phyloP scores from a whole-genome alignment of 2,888 invertebrate species.

The Parapristionchus giblindavisi region DNA sequence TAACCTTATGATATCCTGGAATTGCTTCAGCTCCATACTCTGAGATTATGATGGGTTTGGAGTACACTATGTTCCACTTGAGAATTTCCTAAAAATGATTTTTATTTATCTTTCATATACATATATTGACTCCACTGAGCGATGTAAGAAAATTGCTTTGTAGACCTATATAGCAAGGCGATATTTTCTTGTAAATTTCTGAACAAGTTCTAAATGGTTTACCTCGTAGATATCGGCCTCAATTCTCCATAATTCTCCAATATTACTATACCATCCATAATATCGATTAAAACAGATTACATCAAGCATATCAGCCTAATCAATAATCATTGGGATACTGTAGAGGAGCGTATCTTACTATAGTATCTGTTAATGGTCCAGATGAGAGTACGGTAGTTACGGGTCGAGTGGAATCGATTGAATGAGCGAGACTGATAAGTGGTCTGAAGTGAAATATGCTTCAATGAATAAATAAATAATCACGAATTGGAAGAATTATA shows the following conservation, averaged over 20 bases:
- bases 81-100: constrained; percentile 78
- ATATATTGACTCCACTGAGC: too few species aligned
- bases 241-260: constrained; percentile 77
- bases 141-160: too few species aligned
- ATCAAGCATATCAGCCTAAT: constrained; percentile 79
- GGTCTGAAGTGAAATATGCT: constrained; percentile 40
- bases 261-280: constrained; percentile 90
- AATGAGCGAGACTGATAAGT: constrained; percentile 75
- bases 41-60: constrained; percentile 89
- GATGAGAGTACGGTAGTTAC: constrained; percentile 75
- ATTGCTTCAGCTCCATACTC: constrained; percentile 97
- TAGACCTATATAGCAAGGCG: background rate
- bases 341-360: constrained; percentile 19
- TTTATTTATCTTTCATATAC: background rate
- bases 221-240: constrained; percentile 1
- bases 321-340: background rate
- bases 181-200: background rate
- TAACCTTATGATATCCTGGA: constrained; percentile 87
- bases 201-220: background rate
- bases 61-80: constrained; percentile 82
- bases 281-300: constrained; percentile 95
- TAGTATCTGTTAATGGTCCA: background rate
- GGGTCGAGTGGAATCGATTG: constrained; percentile 73
- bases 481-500: too few species aligned
- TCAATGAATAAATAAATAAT: too few species aligned